Evolutionary conservation across 1,140 invertebrate species (phyloP).

Genomic region (Platorchestia sp.): DNA sequence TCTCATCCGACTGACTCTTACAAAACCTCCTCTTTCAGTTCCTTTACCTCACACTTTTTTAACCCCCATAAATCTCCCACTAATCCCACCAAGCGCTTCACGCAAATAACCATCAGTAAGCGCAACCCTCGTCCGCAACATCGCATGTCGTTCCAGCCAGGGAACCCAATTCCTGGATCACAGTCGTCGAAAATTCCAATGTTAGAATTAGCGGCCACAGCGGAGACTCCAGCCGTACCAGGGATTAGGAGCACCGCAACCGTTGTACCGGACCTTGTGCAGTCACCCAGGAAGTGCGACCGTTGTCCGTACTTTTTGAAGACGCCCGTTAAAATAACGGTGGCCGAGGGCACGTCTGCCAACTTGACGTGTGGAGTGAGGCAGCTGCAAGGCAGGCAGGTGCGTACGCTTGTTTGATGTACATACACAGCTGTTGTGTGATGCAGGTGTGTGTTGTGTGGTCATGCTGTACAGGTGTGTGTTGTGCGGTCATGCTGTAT

Average conservation of each 20-base stretch:
- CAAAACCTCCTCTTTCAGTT: background rate
- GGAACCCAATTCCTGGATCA: background rate
- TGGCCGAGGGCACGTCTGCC: conserved; percentile 58
- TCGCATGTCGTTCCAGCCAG: background rate
- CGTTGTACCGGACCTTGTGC: background rate
- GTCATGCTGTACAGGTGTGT: background rate
- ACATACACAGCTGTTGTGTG: background rate
- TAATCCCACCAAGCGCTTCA: background rate
- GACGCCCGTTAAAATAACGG: conserved; percentile 58
- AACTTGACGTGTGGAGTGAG: conserved; percentile 65
- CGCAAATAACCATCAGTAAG: background rate
- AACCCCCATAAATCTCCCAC: background rate
- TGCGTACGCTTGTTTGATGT: background rate
- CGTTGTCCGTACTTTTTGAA: conserved; percentile 64
- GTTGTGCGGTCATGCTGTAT: background rate
- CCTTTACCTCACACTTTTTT: background rate
- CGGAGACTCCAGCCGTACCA: background rate
- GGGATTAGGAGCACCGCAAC: background rate
- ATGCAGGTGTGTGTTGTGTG: background rate
- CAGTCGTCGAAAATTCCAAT: background rate
- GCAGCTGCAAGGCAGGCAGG: conserved; percentile 62
- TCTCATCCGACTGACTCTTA: background rate
- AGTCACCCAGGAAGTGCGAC: conserved; percentile 56
- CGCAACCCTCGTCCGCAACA: background rate
- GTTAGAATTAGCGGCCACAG: background rate